These are phyloP conservation scores for Tichodroma muraria DNA, from an alignment of 2,113 vertebrate genomes.

Conservation along the genomic window DNA sequence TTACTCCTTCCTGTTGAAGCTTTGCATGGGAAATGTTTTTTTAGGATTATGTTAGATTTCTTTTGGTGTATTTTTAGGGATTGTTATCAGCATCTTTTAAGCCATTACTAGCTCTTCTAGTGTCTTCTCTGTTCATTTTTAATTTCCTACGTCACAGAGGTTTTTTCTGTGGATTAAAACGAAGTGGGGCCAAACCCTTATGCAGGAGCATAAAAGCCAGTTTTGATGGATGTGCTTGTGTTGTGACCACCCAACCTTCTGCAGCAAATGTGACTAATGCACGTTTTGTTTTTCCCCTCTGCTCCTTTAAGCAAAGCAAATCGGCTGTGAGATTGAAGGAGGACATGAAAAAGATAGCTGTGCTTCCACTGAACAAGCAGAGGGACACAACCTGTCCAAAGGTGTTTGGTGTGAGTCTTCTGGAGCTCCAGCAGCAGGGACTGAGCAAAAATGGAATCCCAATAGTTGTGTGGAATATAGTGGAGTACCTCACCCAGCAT, in stretches of 20 bases:
- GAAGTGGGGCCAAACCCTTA: background rate
- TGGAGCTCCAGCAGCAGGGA: conserved; percentile 75
- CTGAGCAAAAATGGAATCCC: conserved; percentile 79
- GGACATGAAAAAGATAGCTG: conserved; percentile 87
- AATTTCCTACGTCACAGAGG: background rate
- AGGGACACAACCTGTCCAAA: conserved; percentile 11
- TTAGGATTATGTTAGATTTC: background rate
- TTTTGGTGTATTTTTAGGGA: background rate
- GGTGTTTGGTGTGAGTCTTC: conserved; percentile 78
- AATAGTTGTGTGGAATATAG: conserved; percentile 76
- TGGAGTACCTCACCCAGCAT: conserved; percentile 77
- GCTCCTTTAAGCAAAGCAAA: conserved; percentile 82
- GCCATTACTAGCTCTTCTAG: background rate
- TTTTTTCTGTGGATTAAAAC: background rate
- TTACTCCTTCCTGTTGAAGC: background rate
- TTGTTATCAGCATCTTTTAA: background rate
- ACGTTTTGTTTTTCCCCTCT: conserved; percentile 35
- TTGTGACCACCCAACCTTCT: background rate
- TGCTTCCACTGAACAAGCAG: conserved; percentile 71
- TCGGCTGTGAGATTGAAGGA: conserved; percentile 80
- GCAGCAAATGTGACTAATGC: conserved; percentile 52
- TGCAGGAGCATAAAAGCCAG: background rate
- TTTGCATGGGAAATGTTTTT: background rate
- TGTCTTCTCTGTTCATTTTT: background rate
- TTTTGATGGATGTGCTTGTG: background rate